phyloP scores from a whole-genome alignment of 1,140 invertebrate genomes.

The Zaprionus kolodkinae region DNA sequence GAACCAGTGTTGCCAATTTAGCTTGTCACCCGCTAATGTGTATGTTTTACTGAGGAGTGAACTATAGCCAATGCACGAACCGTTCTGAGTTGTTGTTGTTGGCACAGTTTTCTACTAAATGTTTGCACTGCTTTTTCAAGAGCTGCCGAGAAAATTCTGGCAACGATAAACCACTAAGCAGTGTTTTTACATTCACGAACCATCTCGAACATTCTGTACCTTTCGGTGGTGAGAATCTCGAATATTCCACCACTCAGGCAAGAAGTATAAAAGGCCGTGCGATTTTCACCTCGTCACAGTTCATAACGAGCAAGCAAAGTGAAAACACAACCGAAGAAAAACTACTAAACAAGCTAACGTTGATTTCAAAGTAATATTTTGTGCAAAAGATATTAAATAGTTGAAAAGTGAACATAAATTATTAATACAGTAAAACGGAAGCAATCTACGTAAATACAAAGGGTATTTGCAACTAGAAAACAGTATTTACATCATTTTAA shows the following conservation, averaged over 20 bases:
- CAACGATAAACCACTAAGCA: no score
- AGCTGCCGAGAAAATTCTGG: no score
- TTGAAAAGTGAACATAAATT: neutral
- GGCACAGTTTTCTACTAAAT: no score
- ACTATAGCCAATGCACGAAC: no score
- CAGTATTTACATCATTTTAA: neutral
- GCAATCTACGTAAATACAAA: neutral
- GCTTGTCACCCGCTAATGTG: no score
- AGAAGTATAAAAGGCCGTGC: conserved; percentile 56
- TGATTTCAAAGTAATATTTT: conserved; percentile 7
- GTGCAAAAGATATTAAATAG: neutral
- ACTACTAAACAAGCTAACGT: conserved; percentile 21
- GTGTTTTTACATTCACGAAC: neutral
- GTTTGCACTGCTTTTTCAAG: no score
- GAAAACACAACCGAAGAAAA: conserved; percentile 26
- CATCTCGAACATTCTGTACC: conserved; percentile 22
- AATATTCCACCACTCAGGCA: conserved; percentile 41
- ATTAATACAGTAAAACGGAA: neutral
- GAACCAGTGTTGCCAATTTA: no score
- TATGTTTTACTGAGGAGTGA: no score
- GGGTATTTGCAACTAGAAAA: conserved; percentile 24
- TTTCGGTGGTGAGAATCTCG: conserved; percentile 29
- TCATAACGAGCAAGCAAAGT: conserved; percentile 35
- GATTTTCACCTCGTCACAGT: conserved; percentile 38
- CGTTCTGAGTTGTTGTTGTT: no score